Evolutionary conservation across 2,888 invertebrate species (phyloP).

Genomic region (Melipona bicolor): DNA sequence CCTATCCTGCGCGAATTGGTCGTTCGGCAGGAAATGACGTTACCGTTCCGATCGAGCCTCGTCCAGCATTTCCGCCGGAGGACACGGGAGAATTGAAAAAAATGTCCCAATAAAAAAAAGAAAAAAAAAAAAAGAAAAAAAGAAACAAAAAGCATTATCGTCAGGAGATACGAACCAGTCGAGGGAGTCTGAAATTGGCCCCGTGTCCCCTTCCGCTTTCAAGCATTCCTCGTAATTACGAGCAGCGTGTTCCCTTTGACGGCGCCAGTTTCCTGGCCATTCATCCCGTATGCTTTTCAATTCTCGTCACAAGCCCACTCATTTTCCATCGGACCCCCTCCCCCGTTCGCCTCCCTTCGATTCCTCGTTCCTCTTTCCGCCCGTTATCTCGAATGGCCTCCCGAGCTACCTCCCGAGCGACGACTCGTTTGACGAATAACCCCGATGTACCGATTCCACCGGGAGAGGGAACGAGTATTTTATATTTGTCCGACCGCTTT

Average conservation of each 20-base stretch:
- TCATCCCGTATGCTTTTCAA: conserved; percentile 58
- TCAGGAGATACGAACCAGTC: background rate
- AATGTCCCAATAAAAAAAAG: background rate
- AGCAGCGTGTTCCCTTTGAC: conserved; percentile 52
- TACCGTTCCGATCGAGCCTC: conserved; percentile 9
- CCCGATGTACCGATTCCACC: background rate
- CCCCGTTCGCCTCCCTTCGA: conserved; percentile 5
- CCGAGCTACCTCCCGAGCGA: background rate
- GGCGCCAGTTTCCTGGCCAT: conserved; percentile 44
- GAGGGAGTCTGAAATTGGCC: conserved; percentile 56
- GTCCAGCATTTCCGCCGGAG: conserved; percentile 10
- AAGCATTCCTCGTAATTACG: conserved; percentile 63
- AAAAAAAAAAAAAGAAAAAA: background rate
- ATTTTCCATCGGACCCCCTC: conserved; percentile 28
- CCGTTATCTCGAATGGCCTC: conserved; percentile 13
- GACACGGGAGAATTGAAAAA: background rate
- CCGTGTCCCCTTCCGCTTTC: conserved; percentile 56
- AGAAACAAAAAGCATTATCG: conserved; percentile 9
- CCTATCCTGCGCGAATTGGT: background rate
- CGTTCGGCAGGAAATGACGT: background rate
- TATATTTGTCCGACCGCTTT: background rate
- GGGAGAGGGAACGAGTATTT: background rate
- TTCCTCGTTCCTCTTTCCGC: background rate
- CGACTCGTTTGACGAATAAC: conserved; percentile 18
- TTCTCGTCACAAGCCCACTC: conserved; percentile 57